These are phyloP conservation scores for Trogon surrucura DNA, from an alignment of 2,113 vertebrate species.

Conservation along the genomic window DNA sequence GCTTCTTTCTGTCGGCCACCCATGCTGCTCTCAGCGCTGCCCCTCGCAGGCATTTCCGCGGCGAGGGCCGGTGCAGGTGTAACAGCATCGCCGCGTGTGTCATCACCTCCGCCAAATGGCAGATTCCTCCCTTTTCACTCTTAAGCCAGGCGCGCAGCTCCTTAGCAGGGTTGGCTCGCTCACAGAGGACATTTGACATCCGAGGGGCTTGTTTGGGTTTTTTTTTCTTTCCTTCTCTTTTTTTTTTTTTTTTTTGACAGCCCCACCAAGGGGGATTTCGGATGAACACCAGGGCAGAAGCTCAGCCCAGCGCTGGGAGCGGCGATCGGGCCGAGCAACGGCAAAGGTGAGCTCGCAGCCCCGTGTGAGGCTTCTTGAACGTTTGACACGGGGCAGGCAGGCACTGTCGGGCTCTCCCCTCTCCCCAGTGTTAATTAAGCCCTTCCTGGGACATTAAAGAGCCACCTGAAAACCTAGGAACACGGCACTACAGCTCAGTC, in stretches of 20 bases:
- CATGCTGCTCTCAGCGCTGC: constrained; percentile 69
- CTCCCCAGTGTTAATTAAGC: not conserved
- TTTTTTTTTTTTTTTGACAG: not conserved
- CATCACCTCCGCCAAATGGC: constrained; percentile 81
- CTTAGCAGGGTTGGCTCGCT: not conserved
- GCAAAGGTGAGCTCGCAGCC: constrained; percentile 21
- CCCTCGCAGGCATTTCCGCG: constrained; percentile 76
- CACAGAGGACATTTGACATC: not conserved
- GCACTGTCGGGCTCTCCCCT: not conserved
- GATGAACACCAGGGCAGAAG: not conserved
- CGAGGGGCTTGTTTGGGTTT: not conserved
- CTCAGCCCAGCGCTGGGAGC: not conserved
- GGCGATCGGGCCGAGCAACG: not conserved
- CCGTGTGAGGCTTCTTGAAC: not conserved
- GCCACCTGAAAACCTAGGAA: not conserved
- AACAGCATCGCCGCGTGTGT: constrained; percentile 85
- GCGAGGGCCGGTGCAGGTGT: constrained; percentile 81
- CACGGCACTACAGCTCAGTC: not conserved
- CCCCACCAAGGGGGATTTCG: not conserved
- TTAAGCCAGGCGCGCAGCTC: not conserved
- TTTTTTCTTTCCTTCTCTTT: not conserved
- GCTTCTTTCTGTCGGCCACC: constrained; percentile 75
- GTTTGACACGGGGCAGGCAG: not conserved
- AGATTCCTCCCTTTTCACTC: constrained; percentile 37
- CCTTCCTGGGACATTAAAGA: not conserved